phyloP scores from a whole-genome alignment of 2,888 invertebrate species.

The Teleogryllus oceanicus region DNA sequence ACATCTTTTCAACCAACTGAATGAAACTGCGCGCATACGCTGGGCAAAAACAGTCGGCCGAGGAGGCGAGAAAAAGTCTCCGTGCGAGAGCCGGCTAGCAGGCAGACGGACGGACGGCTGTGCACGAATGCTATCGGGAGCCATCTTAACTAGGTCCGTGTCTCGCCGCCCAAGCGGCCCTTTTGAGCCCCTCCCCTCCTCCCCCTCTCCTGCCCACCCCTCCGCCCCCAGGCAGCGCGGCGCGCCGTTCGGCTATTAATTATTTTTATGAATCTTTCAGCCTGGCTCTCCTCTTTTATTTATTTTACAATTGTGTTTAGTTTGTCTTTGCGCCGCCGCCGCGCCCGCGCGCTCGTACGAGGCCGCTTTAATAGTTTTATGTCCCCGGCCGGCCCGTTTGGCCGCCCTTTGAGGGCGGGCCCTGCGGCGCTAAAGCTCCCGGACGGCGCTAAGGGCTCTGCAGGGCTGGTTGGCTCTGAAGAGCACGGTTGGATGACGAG shows the following conservation, averaged over 20 bases:
- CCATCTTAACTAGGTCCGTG: background rate
- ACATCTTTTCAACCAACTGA: too few relatives aligned
- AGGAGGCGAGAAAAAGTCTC: too few relatives aligned
- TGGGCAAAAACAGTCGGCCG: too few relatives aligned
- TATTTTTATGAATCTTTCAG: conserved; percentile 18
- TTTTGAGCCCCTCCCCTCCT: background rate
- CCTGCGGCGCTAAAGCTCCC: background rate
- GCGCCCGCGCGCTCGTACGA: background rate
- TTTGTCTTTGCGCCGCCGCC: background rate
- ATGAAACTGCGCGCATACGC: too few relatives aligned
- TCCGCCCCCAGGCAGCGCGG: background rate
- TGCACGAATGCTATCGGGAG: background rate
- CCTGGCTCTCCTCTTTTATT: background rate
- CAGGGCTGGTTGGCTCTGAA: too few relatives aligned
- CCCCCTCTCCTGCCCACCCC: background rate
- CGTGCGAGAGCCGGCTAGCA: too few relatives aligned
- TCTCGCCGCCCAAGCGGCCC: background rate
- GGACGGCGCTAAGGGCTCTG: background rate
- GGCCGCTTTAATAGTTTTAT: background rate
- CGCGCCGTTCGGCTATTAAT: background rate
- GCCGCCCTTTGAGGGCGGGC: background rate
- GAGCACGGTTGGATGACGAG: too few relatives aligned
- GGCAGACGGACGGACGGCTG: background rate
- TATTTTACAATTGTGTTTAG: conserved; percentile 18
- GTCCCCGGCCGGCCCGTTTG: background rate